Evolutionary conservation across 2,113 vertebrate species (phyloP), one percentile per base, ranked within the genome.

Genomic region (Rhea pennata): DNA sequence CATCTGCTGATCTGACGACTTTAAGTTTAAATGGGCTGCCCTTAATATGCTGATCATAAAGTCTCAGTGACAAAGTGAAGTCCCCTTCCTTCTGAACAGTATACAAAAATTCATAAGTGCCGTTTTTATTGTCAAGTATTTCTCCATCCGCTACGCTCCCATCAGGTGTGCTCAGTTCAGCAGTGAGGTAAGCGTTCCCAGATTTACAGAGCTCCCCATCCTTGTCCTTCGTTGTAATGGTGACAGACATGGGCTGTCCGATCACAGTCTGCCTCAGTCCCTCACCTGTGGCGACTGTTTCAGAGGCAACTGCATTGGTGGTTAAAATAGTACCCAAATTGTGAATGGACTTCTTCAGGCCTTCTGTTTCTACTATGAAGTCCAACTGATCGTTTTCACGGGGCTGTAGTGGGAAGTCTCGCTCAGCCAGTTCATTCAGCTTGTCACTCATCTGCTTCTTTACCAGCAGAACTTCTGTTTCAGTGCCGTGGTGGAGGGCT

Each of bases 371-470:
- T 56, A 99, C 98, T 8, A 99, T 96, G 73, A 99, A 99, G 83
- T 99, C 99, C 96, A 99, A 90, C 95, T 99, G 99, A 77, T 99
- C 98, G 1, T 99, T 99, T 90, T 99, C 99, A 5, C 98, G 98
- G 12, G 99, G 99, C 86, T 98, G 98, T 92, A 99, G 91, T 0
- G 99, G 99, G 53, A 99, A 99, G 56, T 99, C 98, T 54, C 98
- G 98, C 93, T 96, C 98, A 0, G 99, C 99, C 94, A 99, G 98
- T 33, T 99, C 98, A 0, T 97, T 97, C 69, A 99, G 98, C 64
- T 99, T 99, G 96, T 99, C 99, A 15, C 99, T 99, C 99, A 99
- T 99, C 95, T 99, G 99, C 96, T 99, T 99, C 98, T 99, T 99
- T 72, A 99, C 99, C 96, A 99, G 98, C 88, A 99, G 98, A 84